Percentiles rank a stretch among this genome's conserved stretches.
These are phyloP conservation scores for Semnornis frantzii DNA, from an alignment of 2,113 vertebrate species.

Conservation along the genomic window DNA sequence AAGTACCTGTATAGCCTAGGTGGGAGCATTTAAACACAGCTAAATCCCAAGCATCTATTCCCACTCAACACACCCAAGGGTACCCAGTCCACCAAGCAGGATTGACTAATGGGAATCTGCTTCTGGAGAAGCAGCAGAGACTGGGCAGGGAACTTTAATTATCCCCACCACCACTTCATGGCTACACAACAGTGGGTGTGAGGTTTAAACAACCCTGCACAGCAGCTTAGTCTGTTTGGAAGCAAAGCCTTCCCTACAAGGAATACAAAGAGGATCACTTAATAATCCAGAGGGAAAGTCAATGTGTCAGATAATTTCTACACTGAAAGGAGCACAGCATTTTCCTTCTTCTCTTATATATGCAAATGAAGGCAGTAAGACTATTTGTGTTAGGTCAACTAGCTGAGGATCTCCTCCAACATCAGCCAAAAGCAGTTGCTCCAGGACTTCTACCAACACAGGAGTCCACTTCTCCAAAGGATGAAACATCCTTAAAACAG, in stretches of 20 bases:
- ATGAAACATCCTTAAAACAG: not conserved
- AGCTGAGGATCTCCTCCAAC: not conserved
- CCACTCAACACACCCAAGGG: not conserved
- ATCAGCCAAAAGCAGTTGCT: not conserved
- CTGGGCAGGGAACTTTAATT: not conserved
- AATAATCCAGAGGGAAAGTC: not conserved
- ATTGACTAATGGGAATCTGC: not conserved
- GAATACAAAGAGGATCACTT: not conserved
- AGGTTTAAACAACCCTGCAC: not conserved
- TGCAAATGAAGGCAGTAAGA: not conserved
- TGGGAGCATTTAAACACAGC: not conserved
- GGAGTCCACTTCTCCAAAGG: not conserved
- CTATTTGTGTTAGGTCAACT: not conserved
- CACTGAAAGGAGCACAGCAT: not conserved
- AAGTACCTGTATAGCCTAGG: accelerated
- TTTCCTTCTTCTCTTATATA: not conserved
- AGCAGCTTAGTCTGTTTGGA: not conserved
- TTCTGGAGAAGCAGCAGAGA: not conserved
- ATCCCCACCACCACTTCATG: not conserved
- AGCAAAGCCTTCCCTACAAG: not conserved
- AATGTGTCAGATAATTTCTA: not conserved
- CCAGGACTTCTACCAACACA: not conserved
- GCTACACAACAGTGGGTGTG: not conserved
- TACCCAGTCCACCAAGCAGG: not conserved
- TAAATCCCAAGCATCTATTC: not conserved